Base-by-base conservation (phyloP, 2,797 vertebrate species). In the Huso huso region DNA sequence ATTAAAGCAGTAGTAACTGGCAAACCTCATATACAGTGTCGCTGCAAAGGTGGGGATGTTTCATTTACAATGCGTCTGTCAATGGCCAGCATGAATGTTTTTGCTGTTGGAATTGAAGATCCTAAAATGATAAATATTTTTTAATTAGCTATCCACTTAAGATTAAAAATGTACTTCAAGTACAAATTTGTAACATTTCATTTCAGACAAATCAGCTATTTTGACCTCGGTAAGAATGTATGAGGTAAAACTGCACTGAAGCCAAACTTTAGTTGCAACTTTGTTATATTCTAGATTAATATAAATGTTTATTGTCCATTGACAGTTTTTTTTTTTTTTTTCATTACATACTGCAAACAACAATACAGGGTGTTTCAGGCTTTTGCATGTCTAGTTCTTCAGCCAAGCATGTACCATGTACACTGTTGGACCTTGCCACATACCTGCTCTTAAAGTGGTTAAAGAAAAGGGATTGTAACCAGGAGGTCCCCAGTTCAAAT, bases 1-100 rank as follows among this genome's bases (percentile, higher is more conserved):
- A n/a, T 71, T 74, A 65, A 66, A 71, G 53, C 66, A 63, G 10
- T 64, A 75, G 48, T 69, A 69, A 66, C 71, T 73, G 49, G 63
- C 66, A 6, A 75, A 79, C 70, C 71, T 64, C 6, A 66, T 53
- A 69, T 11, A 52, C 1, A 53, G 48, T 57, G 55, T n/a, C 55
- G 11, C 7, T 57, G 55, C 10, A 18, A 18, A 18, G 18, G 18
- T 18, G 18, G 18, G 18, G 18, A 18, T 18, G 18, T 18, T 18
- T 18, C 18, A 18, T 18, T 18, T 18, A 18, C 18, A 18, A 18
- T 18, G 18, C 18, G 18, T 18, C 18, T 18, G 18, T 18, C 18
- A 18, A 18, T 18, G 18, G 18, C 18, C 18, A 18, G 18, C 18
- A 18, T 18, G 18, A 18, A 18, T 18, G 18, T 18, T 18, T 18